phyloP scores from a whole-genome alignment of 2,888 invertebrate genomes.

The Bimastos eiseni region DNA sequence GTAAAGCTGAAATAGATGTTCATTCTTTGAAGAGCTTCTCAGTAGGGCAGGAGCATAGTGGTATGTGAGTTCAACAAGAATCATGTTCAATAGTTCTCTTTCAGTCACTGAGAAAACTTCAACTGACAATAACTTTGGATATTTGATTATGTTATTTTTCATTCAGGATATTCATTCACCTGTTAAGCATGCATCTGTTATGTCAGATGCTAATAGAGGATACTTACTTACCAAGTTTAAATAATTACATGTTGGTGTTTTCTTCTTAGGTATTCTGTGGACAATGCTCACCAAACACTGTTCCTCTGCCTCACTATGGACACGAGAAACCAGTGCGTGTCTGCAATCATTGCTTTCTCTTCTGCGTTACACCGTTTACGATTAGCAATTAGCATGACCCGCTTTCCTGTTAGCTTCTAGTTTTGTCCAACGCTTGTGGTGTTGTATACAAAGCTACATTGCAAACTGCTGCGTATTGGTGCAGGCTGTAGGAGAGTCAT shows the following conservation, averaged over 20 bases:
- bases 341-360: constrained; percentile 82
- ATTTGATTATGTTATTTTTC: neutral
- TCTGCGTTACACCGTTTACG: constrained; percentile 72
- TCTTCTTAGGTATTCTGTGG: constrained; percentile 83
- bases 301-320: constrained; percentile 89
- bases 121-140: neutral
- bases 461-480: neutral
- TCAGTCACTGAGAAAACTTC: neutral
- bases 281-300: constrained; percentile 87
- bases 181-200: too few relatives aligned
- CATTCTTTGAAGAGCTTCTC: too few relatives aligned
- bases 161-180: neutral
- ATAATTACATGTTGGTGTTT: constrained; percentile 30
- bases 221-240: neutral
- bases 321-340: constrained; percentile 90
- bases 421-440: neutral
- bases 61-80: neutral
- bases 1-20: too few relatives aligned
- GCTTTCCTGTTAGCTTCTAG: neutral
- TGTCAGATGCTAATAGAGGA: too few relatives aligned
- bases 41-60: too few relatives aligned
- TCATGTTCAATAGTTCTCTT: neutral
- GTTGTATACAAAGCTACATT: neutral
- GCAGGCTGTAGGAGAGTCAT: neutral
- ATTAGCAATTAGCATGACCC: constrained; percentile 26